Percentiles rank a stretch among this genome's conserved stretches.
Conservation (phyloP, 1,140 invertebrate genomes). For the Calycopis cecrops region DNA sequence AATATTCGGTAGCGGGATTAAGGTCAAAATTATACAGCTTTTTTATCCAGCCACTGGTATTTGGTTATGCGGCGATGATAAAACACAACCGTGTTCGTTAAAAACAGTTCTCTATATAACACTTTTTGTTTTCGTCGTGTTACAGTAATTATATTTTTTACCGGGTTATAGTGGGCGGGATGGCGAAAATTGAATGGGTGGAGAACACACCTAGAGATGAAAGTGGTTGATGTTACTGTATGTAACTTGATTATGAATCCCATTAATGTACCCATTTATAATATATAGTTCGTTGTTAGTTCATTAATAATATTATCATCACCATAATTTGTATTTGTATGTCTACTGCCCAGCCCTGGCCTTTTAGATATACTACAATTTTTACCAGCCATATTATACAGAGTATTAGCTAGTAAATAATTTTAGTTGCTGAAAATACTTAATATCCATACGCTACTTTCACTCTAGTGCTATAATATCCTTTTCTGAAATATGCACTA, state of each 20-base stretch:
- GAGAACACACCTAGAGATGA: slow-evolving; percentile 30
- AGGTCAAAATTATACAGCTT: slow-evolving; percentile 47
- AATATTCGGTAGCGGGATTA: slow-evolving; percentile 65
- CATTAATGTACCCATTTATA: slow-evolving; percentile 14
- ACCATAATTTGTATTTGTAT: no score
- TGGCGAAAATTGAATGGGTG: slow-evolving; percentile 59
- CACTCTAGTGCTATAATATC: no score
- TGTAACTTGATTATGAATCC: slow-evolving; percentile 32
- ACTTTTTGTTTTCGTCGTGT: slow-evolving; percentile 38
- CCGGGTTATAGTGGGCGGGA: slow-evolving; percentile 42
- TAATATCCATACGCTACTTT: no score
- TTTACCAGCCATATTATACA: no score
- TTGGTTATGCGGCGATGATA: slow-evolving; percentile 36
- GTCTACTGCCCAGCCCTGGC: no score
- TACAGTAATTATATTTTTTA: slow-evolving; percentile 47
- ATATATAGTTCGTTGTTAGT: no score
- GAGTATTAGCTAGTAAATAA: no score
- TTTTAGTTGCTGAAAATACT: no score
- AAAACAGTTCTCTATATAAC: slow-evolving; percentile 21
- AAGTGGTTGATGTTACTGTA: slow-evolving; percentile 28
- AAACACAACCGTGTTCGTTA: slow-evolving; percentile 29
- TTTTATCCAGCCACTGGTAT: slow-evolving; percentile 53
- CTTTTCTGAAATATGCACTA: no score
- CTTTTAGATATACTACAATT: no score
- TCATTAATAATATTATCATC: no score